Evolutionary conservation across 2,797 vertebrate genomes (phyloP), one percentile per base, ranked within the genome.

Genomic region (Numenius phaeopus): DNA sequence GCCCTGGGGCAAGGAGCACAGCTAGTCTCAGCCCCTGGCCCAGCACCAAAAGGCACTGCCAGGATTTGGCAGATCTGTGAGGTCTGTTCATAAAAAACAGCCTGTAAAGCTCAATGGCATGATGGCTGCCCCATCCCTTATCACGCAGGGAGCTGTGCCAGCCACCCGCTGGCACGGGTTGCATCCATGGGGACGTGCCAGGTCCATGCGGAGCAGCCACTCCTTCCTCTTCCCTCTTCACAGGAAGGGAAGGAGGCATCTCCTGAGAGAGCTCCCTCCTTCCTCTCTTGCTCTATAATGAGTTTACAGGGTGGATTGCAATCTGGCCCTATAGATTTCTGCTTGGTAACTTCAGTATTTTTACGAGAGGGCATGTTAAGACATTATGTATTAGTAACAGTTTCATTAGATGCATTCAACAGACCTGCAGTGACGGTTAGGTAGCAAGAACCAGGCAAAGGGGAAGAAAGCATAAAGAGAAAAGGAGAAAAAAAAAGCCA

Each of bases 151-250:
- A 89, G 24, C 24, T 0, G 0, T 76, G 70, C 39, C 83, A 76
- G 73, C 10, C n/a, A n/a, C 26, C n/a, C 9, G 3, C 40, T 29
- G 10, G 19, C 0, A 1, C 54, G 24, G 54, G 40, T 65, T 81
- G 14, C 52, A 81, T 47, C 57, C 22, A 6, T 1, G 0, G 0
- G 0, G 6, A 42, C 81, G 29, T 82, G 49, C 62, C 46, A 67
- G n/a, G 7, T n/a, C 76, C 34, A n/a, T 32, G 49, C 0, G 0
- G 29, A 86, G 4, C n/a, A 77, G 27, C 34, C 0, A 1, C 4
- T 81, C 49, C 49, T 82, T 85, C 40, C 59, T 1, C 0, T 64
- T 61, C 24, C 10, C 9, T 29, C 34, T 59, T 23, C 3, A 1
- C 22, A 71, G 57, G 20, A 49, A 76, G 9, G 14, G 11, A 71